Base-by-base conservation (phyloP, 2,888 invertebrate genomes). In the Flexamia atlantica region DNA sequence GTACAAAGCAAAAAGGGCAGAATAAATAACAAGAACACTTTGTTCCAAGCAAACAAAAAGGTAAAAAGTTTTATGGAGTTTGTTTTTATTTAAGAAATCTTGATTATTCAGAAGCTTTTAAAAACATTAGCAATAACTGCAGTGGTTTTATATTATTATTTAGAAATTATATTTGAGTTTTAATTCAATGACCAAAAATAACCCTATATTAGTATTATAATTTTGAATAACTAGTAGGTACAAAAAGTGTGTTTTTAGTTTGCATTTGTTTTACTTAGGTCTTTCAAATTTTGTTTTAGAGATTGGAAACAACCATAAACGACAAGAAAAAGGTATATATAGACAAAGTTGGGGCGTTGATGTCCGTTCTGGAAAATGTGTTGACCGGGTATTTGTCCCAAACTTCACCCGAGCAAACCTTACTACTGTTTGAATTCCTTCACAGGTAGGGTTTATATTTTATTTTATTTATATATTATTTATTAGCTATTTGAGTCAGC, bases 341-440 rank as follows among this genome's bases (percentile, higher is more conserved):
- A 88, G 91, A 90, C 89, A 91, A 91, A 90, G 90, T 91, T 88
- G 90, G 89, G 87, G 90, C 90, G 88, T 89, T 91, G 88, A 88
- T 91, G 88, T 89, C 90, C 87, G 90, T 90, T 88, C 91, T 91
- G 91, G 90, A 90, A 89, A 89, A 90, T 89, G 89, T 91, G 88
- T 89, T 90, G 88, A 89, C 89, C 88, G 89, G 89, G 87, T 89
- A 90, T 88, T 89, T 89, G 87, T 89, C 88, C 86, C 36, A 72
- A 36, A 89, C 89, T 87, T 88, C 89, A 88, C 89, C 90, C 87
- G 90, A 90, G 87, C 88, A 89, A 87, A 89, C 89, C 88, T 89
- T 90, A 88, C 88, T 89, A 87, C 89, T 90, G 88, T 90, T 90
- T 89, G 90, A 90, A 90, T 90, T 90, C 89, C 90, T 89, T 88